Conservation (phyloP, 2,113 vertebrate genomes). For the Bos indicus region DNA sequence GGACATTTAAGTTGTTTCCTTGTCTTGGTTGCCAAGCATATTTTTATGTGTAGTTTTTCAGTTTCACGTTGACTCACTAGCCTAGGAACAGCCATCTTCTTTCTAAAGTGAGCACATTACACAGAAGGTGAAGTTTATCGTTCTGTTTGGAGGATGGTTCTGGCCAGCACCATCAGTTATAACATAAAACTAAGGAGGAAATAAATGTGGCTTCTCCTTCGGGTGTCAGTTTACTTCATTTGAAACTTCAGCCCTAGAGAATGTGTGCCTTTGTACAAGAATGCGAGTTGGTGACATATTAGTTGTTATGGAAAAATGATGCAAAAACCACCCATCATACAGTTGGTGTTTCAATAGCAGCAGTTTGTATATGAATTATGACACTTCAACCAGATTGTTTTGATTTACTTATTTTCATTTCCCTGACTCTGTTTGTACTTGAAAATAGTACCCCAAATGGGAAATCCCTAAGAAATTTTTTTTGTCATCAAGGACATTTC, state of each 20-base stretch:
- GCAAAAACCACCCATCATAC: neutral
- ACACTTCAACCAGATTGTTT: neutral
- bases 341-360: neutral
- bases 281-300: neutral
- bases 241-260: neutral
- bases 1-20: neutral
- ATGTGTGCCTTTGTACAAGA: neutral
- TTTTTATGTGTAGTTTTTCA: neutral
- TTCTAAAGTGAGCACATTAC: neutral
- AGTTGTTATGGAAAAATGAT: neutral
- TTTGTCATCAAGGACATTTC: constrained; percentile 33
- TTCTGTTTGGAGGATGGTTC: neutral
- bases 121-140: neutral
- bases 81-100: neutral
- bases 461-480: neutral
- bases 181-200: neutral
- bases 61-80: neutral
- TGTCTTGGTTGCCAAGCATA: neutral
- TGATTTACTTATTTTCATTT: constrained; percentile 17
- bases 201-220: neutral
- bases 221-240: neutral
- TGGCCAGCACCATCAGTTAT: neutral
- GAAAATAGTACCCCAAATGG: neutral
- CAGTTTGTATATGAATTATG: neutral
- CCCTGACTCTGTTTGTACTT: neutral